Percentiles rank a stretch among this genome's conserved stretches.
Conservation (phyloP, 2,113 vertebrate species). For the Ameiurus melas region DNA sequence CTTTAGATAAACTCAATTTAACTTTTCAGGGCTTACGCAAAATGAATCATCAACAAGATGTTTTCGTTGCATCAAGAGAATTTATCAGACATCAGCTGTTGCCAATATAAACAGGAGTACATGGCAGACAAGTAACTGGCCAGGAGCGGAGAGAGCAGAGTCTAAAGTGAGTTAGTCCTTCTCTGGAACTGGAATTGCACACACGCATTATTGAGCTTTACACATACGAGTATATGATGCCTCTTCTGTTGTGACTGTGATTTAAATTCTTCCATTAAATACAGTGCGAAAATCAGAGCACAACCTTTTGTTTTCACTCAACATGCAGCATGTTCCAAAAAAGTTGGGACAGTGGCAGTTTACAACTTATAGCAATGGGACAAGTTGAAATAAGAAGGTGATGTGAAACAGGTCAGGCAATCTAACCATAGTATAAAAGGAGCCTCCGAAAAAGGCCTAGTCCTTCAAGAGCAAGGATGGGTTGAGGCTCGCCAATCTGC, state of each 20-base stretch:
- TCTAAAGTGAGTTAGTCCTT: conserved; percentile 33
- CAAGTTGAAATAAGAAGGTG: too few relatives aligned
- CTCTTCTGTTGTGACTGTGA: not conserved
- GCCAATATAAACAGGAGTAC: conserved; percentile 45
- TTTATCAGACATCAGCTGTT: not conserved
- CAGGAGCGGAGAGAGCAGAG: conserved; percentile 18
- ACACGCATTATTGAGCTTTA: conserved; percentile 9
- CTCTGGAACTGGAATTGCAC: conserved; percentile 25
- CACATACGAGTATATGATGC: not conserved
- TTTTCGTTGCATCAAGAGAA: not conserved
- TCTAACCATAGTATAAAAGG: too few relatives aligned
- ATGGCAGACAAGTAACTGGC: conserved; percentile 26
- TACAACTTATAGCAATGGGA: too few relatives aligned
- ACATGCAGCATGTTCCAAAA: too few relatives aligned
- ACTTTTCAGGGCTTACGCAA: conserved; percentile 15
- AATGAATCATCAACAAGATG: not conserved
- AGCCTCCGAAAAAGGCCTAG: too few relatives aligned
- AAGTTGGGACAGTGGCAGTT: too few relatives aligned
- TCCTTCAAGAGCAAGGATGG: too few relatives aligned
- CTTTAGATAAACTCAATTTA: conserved; percentile 34
- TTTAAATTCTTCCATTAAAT: not conserved
- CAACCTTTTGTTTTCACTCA: too few relatives aligned
- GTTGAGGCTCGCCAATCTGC: too few relatives aligned
- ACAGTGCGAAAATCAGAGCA: not conserved
- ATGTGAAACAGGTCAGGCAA: too few relatives aligned